phyloP scores from a whole-genome alignment of 2,888 invertebrate species.

The Hemaris fuciformis region DNA sequence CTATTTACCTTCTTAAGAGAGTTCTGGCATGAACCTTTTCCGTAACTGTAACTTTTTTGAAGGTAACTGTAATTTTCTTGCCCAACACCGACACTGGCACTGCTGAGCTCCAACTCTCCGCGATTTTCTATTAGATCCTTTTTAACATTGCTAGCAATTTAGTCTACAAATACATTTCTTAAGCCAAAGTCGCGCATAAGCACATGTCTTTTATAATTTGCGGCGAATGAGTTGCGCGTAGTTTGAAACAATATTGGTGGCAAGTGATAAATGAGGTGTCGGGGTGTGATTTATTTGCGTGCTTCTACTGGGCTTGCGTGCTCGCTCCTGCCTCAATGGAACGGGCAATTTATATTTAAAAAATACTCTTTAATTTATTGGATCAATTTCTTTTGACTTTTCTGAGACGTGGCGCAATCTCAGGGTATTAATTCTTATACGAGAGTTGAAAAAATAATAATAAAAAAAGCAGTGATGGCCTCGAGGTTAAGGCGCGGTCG shows the following conservation, averaged over 20 bases:
- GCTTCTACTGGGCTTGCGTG: slow-evolving; percentile 17
- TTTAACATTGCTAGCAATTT: no score
- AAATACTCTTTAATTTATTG: background rate
- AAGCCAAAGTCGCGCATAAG: background rate
- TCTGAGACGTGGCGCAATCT: background rate
- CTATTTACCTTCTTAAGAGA: no score
- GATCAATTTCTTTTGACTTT: background rate
- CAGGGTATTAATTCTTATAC: background rate
- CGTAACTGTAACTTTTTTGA: no score
- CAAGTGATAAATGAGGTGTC: slow-evolving; percentile 70
- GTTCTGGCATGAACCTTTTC: no score
- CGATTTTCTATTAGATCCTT: no score
- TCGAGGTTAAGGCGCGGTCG: no score
- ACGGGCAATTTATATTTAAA: background rate
- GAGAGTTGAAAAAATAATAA: no score
- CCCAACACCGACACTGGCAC: no score
- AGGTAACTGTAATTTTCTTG: no score
- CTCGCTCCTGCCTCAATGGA: background rate
- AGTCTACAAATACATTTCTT: no score
- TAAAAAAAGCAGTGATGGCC: no score
- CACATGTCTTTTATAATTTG: slow-evolving; percentile 22
- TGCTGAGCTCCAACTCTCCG: no score
- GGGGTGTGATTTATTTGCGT: slow-evolving; percentile 64
- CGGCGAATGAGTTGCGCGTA: slow-evolving; percentile 38
- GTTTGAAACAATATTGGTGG: slow-evolving; percentile 53